Conservation (phyloP, 2,113 vertebrate species). For the Corythornis vintsioides region DNA sequence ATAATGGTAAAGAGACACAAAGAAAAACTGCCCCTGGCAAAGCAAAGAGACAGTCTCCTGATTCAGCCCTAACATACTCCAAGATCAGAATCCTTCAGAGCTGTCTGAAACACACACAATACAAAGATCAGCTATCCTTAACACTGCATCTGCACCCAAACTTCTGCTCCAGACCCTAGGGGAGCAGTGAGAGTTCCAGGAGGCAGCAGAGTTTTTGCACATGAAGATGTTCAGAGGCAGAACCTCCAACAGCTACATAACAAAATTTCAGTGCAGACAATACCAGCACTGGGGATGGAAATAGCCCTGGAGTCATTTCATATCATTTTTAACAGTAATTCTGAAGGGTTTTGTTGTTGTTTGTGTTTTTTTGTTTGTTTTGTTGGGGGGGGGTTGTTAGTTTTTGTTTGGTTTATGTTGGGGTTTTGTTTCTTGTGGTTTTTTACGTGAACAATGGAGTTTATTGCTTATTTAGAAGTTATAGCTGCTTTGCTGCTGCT, state of each 20-base stretch:
- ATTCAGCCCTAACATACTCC: not conserved
- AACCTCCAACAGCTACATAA: not conserved
- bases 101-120: not conserved
- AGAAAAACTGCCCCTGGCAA: not conserved
- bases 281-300: not conserved
- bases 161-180: not conserved
- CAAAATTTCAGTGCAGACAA: not conserved
- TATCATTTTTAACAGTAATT: not conserved
- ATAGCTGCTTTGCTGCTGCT: not conserved
- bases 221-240: not conserved
- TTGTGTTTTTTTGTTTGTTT: not conserved
- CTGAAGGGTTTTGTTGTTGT: not conserved
- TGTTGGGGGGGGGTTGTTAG: not conserved
- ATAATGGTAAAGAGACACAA: not conserved
- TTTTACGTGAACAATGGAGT: not conserved
- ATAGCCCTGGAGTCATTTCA: accelerated
- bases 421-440: not conserved
- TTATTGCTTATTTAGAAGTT: slow-evolving; percentile 2
- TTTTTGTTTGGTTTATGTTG: too few relatives aligned
- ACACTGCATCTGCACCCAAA: not conserved
- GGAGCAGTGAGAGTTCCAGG: not conserved
- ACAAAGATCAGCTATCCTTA: not conserved
- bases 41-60: not conserved
- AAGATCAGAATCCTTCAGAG: not conserved
- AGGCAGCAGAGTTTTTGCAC: not conserved